These are phyloP conservation scores for Galemys pyrenaicus DNA, from an alignment of 2,113 vertebrate species.

Conservation along the genomic window DNA sequence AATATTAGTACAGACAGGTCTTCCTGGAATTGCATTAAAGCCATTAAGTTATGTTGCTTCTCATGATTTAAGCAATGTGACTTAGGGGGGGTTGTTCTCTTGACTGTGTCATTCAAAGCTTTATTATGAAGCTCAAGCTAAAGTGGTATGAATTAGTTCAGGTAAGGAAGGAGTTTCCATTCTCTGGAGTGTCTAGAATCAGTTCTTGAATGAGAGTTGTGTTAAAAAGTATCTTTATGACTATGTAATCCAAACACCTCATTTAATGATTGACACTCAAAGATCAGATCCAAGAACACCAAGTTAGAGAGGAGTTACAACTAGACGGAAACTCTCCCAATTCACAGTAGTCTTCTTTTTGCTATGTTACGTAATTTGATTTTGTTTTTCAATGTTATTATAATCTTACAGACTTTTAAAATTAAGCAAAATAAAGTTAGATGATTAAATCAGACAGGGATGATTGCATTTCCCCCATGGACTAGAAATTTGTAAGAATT, in stretches of 20 bases:
- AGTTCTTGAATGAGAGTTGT: neutral
- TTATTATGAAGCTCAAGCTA: neutral
- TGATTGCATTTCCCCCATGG: neutral
- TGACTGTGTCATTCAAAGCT: neutral
- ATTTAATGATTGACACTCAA: neutral
- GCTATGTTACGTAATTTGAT: neutral
- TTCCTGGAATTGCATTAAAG: neutral
- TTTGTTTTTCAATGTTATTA: neutral
- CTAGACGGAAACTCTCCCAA: neutral
- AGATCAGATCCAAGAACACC: conserved; percentile 13
- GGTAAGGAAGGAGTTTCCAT: neutral
- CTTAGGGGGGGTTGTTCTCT: neutral
- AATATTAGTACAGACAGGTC: neutral
- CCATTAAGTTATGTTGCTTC: neutral
- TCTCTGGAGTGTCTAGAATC: neutral
- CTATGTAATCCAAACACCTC: neutral
- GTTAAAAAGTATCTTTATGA: neutral
- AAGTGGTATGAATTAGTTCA: neutral
- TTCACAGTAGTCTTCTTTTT: neutral
- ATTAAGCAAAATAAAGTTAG: conserved; percentile 26
- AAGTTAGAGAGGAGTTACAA: neutral
- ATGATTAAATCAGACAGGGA: neutral
- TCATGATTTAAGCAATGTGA: neutral
- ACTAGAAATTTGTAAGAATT: neutral
- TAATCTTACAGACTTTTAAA: neutral